These are phyloP conservation scores for Dinomys branickii DNA, from an alignment of 2,113 vertebrate genomes.

Conservation along the genomic window DNA sequence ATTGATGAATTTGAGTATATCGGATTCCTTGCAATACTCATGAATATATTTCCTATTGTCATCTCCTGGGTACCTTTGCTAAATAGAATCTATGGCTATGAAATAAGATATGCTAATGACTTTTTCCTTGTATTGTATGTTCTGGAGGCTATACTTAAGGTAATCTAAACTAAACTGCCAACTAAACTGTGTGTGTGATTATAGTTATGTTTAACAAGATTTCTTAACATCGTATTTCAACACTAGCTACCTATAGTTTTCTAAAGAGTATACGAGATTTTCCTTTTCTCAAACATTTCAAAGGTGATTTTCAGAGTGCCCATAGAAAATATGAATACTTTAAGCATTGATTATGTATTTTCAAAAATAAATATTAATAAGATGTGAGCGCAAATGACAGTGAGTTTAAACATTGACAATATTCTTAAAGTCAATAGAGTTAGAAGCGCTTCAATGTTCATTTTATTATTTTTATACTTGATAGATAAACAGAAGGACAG, in stretches of 20 bases:
- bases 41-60: slow-evolving; percentile 74
- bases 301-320: not conserved
- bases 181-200: not conserved
- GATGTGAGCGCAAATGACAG: not conserved
- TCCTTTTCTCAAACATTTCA: not conserved
- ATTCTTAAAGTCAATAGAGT: not conserved
- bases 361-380: slow-evolving; percentile 13
- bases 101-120: slow-evolving; percentile 70
- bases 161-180: slow-evolving; percentile 44
- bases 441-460: not conserved
- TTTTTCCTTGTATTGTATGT: slow-evolving; percentile 79
- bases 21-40: slow-evolving; percentile 73
- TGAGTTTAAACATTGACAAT: not conserved
- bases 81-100: not conserved
- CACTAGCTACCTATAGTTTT: not conserved
- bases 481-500: not conserved
- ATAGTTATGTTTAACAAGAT: not conserved
- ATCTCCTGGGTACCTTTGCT: slow-evolving; percentile 55
- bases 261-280: not conserved
- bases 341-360: not conserved
- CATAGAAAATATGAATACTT: not conserved
- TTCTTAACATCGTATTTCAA: not conserved
- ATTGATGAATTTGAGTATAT: slow-evolving; percentile 80
- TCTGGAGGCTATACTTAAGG: slow-evolving; percentile 78
- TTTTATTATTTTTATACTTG: slow-evolving; percentile 15